Percentiles rank a stretch among this genome's conserved stretches.
Conservation (phyloP, 2,888 invertebrate species). For the Brenthis ino region DNA sequence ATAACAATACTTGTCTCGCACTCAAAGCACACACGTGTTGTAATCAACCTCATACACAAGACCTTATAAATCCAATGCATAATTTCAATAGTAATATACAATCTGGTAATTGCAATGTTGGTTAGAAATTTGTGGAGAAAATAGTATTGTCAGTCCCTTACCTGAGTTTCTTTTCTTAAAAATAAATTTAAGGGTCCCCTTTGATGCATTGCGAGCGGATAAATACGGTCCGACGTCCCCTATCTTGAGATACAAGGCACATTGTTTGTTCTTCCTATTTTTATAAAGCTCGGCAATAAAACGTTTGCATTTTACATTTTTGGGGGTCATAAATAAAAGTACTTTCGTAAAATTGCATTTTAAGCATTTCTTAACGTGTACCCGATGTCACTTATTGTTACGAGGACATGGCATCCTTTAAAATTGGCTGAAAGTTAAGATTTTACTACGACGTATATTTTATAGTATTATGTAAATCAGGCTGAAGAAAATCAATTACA, state of each 20-base stretch:
- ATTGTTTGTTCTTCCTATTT: conserved; percentile 80
- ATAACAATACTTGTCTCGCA: neutral
- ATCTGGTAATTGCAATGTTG: conserved; percentile 17
- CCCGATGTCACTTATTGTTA: conserved; percentile 62
- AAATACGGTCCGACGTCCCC: conserved; percentile 72
- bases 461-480: too few relatives aligned
- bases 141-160: conserved; percentile 42
- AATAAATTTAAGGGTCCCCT: conserved; percentile 55
- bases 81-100: neutral
- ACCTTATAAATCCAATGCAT: neutral
- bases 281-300: conserved; percentile 78
- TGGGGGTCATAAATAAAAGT: conserved; percentile 77
- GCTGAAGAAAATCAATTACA: too few relatives aligned
- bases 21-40: conserved; percentile 4
- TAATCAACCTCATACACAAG: conserved; percentile 8
- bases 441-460: conserved; percentile 3
- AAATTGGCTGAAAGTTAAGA: conserved; percentile 25
- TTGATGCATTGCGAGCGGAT: conserved; percentile 51
- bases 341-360: conserved; percentile 79
- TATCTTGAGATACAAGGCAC: conserved; percentile 67
- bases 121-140: conserved; percentile 19
- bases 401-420: neutral
- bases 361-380: conserved; percentile 75
- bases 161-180: conserved; percentile 53
- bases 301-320: conserved; percentile 81